Percentiles rank a stretch among this genome's conserved stretches.
phyloP scores from a whole-genome alignment of 1,140 invertebrate genomes.

The Ooceraea biroi region DNA sequence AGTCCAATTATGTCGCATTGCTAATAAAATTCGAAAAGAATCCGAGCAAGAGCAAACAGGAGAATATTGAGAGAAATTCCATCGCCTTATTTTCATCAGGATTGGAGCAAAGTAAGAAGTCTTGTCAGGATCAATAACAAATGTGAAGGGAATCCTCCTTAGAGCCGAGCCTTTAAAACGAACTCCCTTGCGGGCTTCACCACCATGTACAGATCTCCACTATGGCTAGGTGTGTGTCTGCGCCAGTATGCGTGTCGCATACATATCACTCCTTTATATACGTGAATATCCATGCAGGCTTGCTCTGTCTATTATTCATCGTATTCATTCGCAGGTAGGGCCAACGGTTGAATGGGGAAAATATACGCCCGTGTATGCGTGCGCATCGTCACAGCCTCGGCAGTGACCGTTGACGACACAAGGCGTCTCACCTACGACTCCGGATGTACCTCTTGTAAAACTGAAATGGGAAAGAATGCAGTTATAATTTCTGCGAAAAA shows the following conservation, averaged over 20 bases:
- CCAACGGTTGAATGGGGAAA: constrained; percentile 68
- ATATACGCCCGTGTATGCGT: not conserved
- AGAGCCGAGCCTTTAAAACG: not conserved
- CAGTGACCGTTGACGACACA: constrained; percentile 3
- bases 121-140: not conserved
- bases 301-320: constrained; percentile 34
- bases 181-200: constrained; percentile 27
- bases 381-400: not conserved
- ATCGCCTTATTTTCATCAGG: not conserved
- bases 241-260: not conserved
- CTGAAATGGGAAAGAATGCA: not conserved
- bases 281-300: not conserved
- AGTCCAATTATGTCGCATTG: too few species aligned
- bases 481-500: not conserved
- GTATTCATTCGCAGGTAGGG: constrained; percentile 14
- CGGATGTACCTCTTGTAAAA: not conserved
- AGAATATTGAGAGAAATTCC: too few species aligned
- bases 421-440: not conserved
- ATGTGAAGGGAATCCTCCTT: not conserved
- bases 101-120: constrained; percentile 15
- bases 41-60: too few species aligned
- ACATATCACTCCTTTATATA: too few species aligned
- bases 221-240: constrained; percentile 3
- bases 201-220: too few species aligned
- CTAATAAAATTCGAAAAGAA: too few species aligned